Percentiles rank a stretch among this genome's conserved stretches.
These are phyloP conservation scores for Caenorhabditis uteleia DNA, from an alignment of 2,888 invertebrate genomes.

Conservation along the genomic window DNA sequence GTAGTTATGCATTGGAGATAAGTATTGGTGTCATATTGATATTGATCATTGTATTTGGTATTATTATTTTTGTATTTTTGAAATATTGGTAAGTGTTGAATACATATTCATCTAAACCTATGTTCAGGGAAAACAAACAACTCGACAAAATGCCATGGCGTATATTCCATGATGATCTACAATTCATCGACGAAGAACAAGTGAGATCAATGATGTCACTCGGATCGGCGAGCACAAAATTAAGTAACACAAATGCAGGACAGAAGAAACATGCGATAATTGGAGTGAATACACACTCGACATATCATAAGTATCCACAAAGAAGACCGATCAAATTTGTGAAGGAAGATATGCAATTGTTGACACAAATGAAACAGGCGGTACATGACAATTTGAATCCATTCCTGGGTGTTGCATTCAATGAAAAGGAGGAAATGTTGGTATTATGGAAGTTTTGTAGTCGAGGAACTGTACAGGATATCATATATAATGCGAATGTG, in stretches of 20 bases:
- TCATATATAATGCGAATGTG: conserved; percentile 97
- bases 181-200: conserved; percentile 65
- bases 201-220: conserved; percentile 67
- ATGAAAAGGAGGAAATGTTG: conserved; percentile 67
- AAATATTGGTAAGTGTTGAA: conserved; percentile 10
- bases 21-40: conserved; percentile 47
- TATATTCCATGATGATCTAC: conserved; percentile 62
- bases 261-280: conserved; percentile 60
- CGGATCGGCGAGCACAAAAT: conserved; percentile 59
- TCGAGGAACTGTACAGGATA: conserved; percentile 76
- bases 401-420: conserved; percentile 80
- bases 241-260: conserved; percentile 60
- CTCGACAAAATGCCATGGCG: conserved; percentile 65
- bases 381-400: conserved; percentile 96
- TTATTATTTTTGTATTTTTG: conserved; percentile 35
- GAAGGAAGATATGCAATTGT: conserved; percentile 56
- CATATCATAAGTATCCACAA: conserved; percentile 66
- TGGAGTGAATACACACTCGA: conserved; percentile 61
- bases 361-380: conserved; percentile 80
- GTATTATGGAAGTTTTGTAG: conserved; percentile 68
- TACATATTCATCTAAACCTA: neutral
- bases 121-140: conserved; percentile 60
- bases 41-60: conserved; percentile 32
- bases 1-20: conserved; percentile 62
- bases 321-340: conserved; percentile 60